These are phyloP conservation scores for Ypsolopha scabrella DNA, from an alignment of 2,888 invertebrate species.

Conservation along the genomic window DNA sequence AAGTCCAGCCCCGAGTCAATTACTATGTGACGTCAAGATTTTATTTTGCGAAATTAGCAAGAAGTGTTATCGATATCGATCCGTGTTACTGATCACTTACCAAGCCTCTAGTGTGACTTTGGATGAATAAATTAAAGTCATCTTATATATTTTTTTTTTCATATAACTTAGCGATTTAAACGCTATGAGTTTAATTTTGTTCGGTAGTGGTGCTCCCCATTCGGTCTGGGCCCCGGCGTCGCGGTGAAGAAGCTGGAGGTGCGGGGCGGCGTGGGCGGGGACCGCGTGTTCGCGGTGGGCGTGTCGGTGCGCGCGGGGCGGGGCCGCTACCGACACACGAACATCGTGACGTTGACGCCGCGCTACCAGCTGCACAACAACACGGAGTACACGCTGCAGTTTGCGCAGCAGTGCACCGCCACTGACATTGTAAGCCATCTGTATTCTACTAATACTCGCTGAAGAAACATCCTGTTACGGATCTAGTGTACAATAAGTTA, in stretches of 20 bases:
- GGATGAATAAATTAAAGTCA: too few species aligned
- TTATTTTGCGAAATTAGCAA: too few species aligned
- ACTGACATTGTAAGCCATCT: constrained; percentile 73
- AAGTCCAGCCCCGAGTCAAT: too few species aligned
- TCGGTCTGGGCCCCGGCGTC: constrained; percentile 85
- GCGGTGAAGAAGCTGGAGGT: constrained; percentile 72
- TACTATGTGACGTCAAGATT: too few species aligned
- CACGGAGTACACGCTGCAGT: constrained; percentile 80
- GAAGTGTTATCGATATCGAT: too few species aligned
- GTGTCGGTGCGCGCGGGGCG: constrained; percentile 90
- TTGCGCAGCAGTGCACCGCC: constrained; percentile 90
- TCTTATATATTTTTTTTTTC: too few species aligned
- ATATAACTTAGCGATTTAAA: not conserved
- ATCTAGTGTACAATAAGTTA: too few species aligned
- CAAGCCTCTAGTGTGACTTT: too few species aligned
- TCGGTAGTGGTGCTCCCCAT: constrained; percentile 85
- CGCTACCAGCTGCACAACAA: constrained; percentile 94
- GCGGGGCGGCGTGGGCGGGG: constrained; percentile 54
- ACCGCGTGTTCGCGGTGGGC: constrained; percentile 85
- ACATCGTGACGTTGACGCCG: constrained; percentile 93
- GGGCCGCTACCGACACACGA: constrained; percentile 90
- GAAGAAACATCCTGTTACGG: too few species aligned
- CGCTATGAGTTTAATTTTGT: not conserved
- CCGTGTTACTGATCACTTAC: too few species aligned
- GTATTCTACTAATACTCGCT: not conserved